Percentiles rank a stretch among this genome's conserved stretches.
phyloP scores from a whole-genome alignment of 2,888 invertebrate genomes.

The Platycnemis pennipes region DNA sequence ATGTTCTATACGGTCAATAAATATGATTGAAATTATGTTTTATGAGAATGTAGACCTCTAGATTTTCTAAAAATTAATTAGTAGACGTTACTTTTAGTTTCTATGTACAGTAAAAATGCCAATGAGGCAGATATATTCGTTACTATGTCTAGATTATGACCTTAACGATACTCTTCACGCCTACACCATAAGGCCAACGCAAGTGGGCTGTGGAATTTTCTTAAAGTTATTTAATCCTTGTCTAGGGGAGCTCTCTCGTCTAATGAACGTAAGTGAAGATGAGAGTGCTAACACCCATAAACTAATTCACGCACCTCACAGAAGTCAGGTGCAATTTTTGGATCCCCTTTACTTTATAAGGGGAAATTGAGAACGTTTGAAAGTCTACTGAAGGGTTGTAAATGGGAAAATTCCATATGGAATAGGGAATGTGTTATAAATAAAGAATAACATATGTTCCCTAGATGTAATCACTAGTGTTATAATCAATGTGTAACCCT shows the following conservation, averaged over 20 bases:
- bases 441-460: too few relatives aligned
- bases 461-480: too few relatives aligned
- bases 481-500: too few relatives aligned
- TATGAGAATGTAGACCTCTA: not conserved
- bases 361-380: too few relatives aligned
- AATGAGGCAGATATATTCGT: not conserved
- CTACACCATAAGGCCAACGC: not conserved
- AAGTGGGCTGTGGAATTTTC: not conserved
- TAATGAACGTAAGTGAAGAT: constrained; percentile 70
- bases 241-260: constrained; percentile 70
- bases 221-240: constrained; percentile 23
- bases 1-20: not conserved
- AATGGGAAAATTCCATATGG: too few relatives aligned
- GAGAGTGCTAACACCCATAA: constrained; percentile 69
- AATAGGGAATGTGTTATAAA: too few relatives aligned
- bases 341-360: constrained; percentile 69
- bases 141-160: not conserved
- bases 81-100: not conserved
- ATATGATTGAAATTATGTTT: not conserved
- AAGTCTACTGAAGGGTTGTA: too few relatives aligned
- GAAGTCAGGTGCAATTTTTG: constrained; percentile 69
- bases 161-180: not conserved
- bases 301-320: constrained; percentile 56
- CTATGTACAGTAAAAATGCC: not conserved
- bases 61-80: not conserved